phyloP scores from a whole-genome alignment of 92 coral and sea anemone genomes.

The Galaxea fascicularis region DNA sequence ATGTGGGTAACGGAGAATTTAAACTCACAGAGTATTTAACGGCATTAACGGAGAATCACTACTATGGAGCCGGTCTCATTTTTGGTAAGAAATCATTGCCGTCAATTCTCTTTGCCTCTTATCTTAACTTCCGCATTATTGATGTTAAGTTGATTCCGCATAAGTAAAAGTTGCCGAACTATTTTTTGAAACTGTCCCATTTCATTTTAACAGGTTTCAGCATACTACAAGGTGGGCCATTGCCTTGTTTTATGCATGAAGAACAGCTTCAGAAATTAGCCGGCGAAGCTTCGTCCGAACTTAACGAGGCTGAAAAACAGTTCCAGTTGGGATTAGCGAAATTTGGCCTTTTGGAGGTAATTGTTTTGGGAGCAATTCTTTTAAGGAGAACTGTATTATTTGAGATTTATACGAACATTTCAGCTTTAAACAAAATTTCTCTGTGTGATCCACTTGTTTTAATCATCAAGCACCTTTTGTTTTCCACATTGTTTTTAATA shows the following conservation, averaged over 20 bases:
- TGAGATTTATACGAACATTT: not conserved
- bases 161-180: too few species aligned
- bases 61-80: slow-evolving; percentile 57
- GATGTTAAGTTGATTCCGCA: too few species aligned
- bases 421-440: too few species aligned
- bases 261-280: slow-evolving; percentile 31
- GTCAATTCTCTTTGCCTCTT: not conserved
- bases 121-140: too few species aligned
- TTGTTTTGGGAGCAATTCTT: too few species aligned
- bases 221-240: slow-evolving; percentile 73
- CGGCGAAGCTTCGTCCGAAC: not conserved
- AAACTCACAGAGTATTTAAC: slow-evolving; percentile 15
- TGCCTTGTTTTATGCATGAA: slow-evolving; percentile 64
- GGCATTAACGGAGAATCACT: slow-evolving; percentile 12
- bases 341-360: slow-evolving; percentile 61
- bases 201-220: slow-evolving; percentile 46
- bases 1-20: slow-evolving; percentile 4
- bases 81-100: slow-evolving; percentile 40
- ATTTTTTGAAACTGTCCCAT: too few species aligned
- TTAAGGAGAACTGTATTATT: not conserved
- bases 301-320: slow-evolving; percentile 43
- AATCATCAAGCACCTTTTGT: too few species aligned
- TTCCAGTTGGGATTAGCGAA: slow-evolving; percentile 45
- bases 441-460: too few species aligned
- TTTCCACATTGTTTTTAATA: not conserved